Base-by-base conservation (phyloP, 2,888 invertebrate genomes). In the Scaptomyza reducta region DNA sequence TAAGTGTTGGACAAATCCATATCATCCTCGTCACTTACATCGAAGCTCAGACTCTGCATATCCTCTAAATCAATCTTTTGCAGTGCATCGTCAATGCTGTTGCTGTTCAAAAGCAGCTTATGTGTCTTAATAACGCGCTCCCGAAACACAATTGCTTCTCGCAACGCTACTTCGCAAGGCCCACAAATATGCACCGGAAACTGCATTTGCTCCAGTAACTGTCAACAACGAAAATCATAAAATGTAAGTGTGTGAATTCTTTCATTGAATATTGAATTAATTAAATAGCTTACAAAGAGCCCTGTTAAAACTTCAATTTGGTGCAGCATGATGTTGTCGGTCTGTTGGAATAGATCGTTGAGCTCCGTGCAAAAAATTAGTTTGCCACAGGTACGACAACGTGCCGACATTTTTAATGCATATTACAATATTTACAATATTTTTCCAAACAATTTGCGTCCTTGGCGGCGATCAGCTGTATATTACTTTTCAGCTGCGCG, bases 291-390 rank as follows among this genome's bases (percentile, higher is more conserved):
- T 33, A 84, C 84, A 63, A 72, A 81, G 16, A 88, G 50, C 0
- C 89, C 85, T 0, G 84, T 84, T 42, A 84, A 9, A 0, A 67
- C 79, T 38, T 87, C 81, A 46, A 84, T 87, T 51, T 87, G 78
- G 41, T 87, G 67, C 6, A 88, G 46, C 72, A 76, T 76, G 6
- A 88, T 69, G 7, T 53, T 64, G 11, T 84, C 62, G 3, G 70
- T 41, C 14, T 81, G 65, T 27, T 63, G 27, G 25, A 84, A 84
- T 2, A 84, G 51, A 57, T 84, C 76, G 7, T 50, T 71, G 2
- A 74, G 44, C 1, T 49, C 68, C 1, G 47, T 11, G 25, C 66
- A 62, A 41, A 66, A 78, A 2, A 87, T 88, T 18, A 76, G 70
- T 6, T 78, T 70, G 31, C 87, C 85, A 69, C 84, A 84, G 16